Evolutionary conservation across 2,797 vertebrate species (phyloP), one percentile per base, ranked within the genome.

Genomic region (Eurystomus glaucurus): DNA sequence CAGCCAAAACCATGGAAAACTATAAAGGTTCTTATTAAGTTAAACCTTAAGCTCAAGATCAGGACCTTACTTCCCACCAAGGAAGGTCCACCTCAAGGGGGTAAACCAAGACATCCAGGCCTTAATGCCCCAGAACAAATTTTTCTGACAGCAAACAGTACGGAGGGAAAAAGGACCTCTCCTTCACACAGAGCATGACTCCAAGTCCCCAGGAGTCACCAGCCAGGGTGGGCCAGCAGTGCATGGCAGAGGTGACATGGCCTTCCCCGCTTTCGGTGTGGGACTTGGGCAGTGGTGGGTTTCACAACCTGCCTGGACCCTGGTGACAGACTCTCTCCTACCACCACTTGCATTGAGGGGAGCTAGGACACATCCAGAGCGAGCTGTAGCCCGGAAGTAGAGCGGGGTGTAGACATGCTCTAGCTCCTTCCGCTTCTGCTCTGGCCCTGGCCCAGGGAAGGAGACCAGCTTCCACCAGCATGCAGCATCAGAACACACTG

Each of bases 311-410:
- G 29, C 43, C 33, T 70, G 48, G 65, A 55, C n/a, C 17, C 48
- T 35, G 37, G 62, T 29, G 71, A 75, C 57, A 55, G 51, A 50
- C 21, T 29, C 31, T 50, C 45, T 72, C 23, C 43, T 41, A 39
- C 33, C 4, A 2, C 35, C 31, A 2, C n/a, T 45, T 0, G 0
- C 50, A 6, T 0, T 1, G 15, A 71, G 14, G 16, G 43, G 29
- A 78, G 29, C 23, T 17, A 48, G 37, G 46, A 75, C 14, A 37
- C 41, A 85, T 33, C 35, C 52, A 41, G 46, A 46, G 25, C 0
- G 19, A 85, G 37, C 28, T n/a, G 78, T 29, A 70, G 60, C 60
- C 51, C 0, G 4, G 23, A 23, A 4, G 7, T 60, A 83, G 54
- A 85, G 68, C 0, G 0, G 77, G 39, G 17, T 10, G 33, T 46